phyloP scores from a whole-genome alignment of 2,888 invertebrate species.

The Rambutsinella grinnellia region DNA sequence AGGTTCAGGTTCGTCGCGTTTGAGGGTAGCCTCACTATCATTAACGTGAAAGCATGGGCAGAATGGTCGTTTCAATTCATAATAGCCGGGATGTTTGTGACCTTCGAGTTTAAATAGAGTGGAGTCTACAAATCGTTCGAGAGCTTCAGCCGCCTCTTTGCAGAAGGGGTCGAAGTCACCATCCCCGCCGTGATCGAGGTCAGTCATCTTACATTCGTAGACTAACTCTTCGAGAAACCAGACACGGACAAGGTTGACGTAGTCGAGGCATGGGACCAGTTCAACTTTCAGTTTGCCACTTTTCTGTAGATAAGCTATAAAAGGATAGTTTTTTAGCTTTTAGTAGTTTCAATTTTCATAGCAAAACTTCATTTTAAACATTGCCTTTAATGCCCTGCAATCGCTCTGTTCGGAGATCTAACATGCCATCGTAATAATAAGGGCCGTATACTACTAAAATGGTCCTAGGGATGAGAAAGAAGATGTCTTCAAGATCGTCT shows the following conservation, averaged over 20 bases:
- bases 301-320: neutral
- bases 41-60: conserved; percentile 43
- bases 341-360: neutral
- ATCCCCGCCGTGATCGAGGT: conserved; percentile 60
- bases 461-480: conserved; percentile 54
- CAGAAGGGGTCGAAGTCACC: conserved; percentile 59
- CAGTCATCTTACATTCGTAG: conserved; percentile 59
- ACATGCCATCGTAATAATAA: conserved; percentile 59
- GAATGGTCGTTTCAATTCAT: conserved; percentile 34
- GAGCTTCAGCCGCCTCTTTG: conserved; percentile 51
- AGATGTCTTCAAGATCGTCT: neutral
- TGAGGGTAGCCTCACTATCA: conserved; percentile 54
- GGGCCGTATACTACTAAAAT: conserved; percentile 62
- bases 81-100: neutral
- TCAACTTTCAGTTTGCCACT: conserved; percentile 10
- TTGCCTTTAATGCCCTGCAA: conserved; percentile 61
- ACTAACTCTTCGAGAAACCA: conserved; percentile 61
- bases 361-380: neutral
- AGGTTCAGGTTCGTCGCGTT: too few species aligned
- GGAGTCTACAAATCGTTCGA: conserved; percentile 36
- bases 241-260: conserved; percentile 58
- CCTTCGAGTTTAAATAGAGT: conserved; percentile 30
- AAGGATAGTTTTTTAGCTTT: neutral
- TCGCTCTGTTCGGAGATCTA: conserved; percentile 60
- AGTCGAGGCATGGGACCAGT: conserved; percentile 46